Evolutionary conservation across 2,113 vertebrate species (phyloP).

Genomic region (Prinia subflava): DNA sequence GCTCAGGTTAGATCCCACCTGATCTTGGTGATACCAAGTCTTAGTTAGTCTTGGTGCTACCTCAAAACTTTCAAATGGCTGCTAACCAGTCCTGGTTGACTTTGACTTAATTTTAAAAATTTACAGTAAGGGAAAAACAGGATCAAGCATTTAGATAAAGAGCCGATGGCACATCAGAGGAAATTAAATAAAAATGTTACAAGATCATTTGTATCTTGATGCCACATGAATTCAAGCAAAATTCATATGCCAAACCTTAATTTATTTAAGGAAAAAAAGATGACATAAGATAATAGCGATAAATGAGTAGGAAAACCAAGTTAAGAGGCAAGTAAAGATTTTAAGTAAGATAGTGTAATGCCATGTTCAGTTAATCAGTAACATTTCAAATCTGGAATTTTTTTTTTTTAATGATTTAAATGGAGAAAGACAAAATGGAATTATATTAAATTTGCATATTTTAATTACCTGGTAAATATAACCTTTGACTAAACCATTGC

Average conservation of each 20-base stretch:
- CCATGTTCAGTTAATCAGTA: neutral
- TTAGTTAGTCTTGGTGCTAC: too few relatives aligned
- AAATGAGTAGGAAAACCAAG: neutral
- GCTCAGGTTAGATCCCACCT: neutral
- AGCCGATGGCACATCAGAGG: fast-evolving
- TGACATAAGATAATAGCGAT: neutral
- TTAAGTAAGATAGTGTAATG: neutral
- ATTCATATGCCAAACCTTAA: neutral
- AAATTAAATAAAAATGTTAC: neutral
- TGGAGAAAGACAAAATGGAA: neutral
- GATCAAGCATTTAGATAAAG: neutral
- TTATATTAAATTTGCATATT: neutral
- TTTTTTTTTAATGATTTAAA: neutral
- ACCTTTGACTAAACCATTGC: neutral
- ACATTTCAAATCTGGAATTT: neutral
- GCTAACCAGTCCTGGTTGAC: neutral
- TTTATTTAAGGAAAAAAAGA: neutral
- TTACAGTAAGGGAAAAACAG: neutral
- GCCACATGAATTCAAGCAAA: neutral
- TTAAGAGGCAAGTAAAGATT: neutral
- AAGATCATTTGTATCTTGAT: neutral
- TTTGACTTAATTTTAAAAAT: neutral
- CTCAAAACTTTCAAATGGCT: neutral
- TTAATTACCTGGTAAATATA: neutral
- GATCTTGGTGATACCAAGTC: too few relatives aligned